Base-by-base conservation (phyloP, 2,113 vertebrate species). In the Megaceryle maxima region DNA sequence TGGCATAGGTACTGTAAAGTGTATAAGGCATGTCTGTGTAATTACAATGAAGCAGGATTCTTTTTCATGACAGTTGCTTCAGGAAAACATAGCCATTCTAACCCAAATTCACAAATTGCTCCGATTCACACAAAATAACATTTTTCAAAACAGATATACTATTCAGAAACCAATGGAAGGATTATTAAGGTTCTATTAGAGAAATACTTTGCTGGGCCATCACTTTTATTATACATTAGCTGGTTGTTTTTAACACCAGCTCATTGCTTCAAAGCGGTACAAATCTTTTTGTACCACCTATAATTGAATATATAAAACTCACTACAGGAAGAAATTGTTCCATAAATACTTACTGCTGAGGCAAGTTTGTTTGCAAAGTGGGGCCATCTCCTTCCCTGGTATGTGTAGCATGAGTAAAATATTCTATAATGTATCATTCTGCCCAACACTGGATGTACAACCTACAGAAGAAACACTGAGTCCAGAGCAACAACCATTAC, bases 1-100 rank as follows among this genome's bases (percentile, higher is more conserved):
- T 94, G 90, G 91, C 97, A 90, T 86, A 64, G 35, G 70, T 64
- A 56, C 81, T 80, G 37, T 5, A 78, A 76, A 75, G 69, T 87
- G 29, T 67, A 25, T 80, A 82, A 89, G 25, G 63, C 57, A 83
- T 78, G 12, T 28, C 50, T 59, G 14, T 3, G 3, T 33, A 68
- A 90, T 28, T 80, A 62, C n/a, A 56, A n/a, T 35, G 72, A 56
- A 66, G 57, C 15, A 44, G 4, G n/a, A 13, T 13, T 70, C 70
- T 69, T 92, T 73, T 59, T 39, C 31, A 0, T 22, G 31, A 66
- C n/a, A 48, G 53, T 66, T 90, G 92, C 83, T 80, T 80, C 50
- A 80, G 59, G 37, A 90, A 88, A 92, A 74, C 2, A 59, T 35
- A 77, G n/a, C 79, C 48, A 33, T 31, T 50, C 18, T 35, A 75